These are phyloP conservation scores for Megaceryle alcyon DNA, from an alignment of 2,797 vertebrate genomes.

Conservation along the genomic window DNA sequence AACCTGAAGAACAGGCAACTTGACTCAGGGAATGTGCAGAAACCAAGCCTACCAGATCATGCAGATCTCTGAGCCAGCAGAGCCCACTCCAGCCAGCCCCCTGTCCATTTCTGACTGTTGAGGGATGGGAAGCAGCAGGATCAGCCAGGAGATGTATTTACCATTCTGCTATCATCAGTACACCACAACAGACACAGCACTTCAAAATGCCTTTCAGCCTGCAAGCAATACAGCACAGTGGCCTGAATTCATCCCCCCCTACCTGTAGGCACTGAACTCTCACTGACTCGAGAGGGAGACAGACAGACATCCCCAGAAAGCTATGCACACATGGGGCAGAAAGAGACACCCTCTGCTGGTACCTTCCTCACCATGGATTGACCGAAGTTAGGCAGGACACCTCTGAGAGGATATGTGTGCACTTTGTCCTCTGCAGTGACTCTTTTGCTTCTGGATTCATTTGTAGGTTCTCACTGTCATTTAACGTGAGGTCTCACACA, in stretches of 20 bases:
- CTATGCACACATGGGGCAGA: rapidly evolving
- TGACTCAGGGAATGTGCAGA: not conserved
- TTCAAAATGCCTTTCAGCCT: not conserved
- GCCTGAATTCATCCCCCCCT: not conserved
- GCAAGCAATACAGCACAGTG: not conserved
- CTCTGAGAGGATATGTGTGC: rapidly evolving
- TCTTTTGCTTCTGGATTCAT: not conserved
- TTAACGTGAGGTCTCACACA: rapidly evolving
- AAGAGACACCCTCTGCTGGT: not conserved
- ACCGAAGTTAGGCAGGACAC: not conserved
- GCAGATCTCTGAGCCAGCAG: not conserved
- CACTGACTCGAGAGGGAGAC: not conserved
- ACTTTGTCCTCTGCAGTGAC: not conserved
- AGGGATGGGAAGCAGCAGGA: not conserved
- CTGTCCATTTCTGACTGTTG: not conserved
- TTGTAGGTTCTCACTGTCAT: not conserved
- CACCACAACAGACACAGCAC: not conserved
- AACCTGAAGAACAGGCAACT: not conserved
- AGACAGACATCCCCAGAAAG: not conserved
- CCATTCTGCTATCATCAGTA: not conserved
- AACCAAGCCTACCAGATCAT: not conserved
- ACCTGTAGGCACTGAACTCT: not conserved
- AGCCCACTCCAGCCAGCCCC: not conserved
- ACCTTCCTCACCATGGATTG: not conserved
- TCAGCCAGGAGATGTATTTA: not conserved